These are phyloP conservation scores for Dioctria rufipes DNA, from an alignment of 2,888 invertebrate species.

Conservation along the genomic window DNA sequence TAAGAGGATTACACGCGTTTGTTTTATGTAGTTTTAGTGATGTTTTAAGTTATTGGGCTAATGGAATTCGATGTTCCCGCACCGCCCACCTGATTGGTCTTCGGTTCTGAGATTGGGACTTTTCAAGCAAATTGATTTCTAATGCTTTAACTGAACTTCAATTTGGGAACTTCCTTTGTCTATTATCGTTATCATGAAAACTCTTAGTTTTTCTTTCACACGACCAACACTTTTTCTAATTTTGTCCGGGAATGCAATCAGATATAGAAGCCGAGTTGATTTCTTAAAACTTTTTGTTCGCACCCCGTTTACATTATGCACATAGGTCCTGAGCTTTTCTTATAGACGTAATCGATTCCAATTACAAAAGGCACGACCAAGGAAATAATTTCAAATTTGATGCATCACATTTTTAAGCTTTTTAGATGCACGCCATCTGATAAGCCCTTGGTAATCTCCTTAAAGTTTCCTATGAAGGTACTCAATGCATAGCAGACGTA, in stretches of 20 bases:
- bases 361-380: conserved; percentile 63
- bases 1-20: conserved; percentile 52
- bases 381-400: conserved; percentile 59
- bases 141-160: too few relatives aligned
- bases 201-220: conserved; percentile 17
- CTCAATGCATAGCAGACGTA: conserved; percentile 6
- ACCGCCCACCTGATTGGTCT: conserved; percentile 46
- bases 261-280: not conserved
- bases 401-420: conserved; percentile 58
- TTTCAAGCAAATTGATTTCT: conserved; percentile 7
- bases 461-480: conserved; percentile 53
- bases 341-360: conserved; percentile 62
- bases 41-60: conserved; percentile 51
- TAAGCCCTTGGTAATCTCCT: conserved; percentile 59
- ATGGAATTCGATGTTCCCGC: conserved; percentile 46
- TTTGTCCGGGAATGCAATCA: conserved; percentile 33
- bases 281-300: not conserved
- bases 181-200: too few relatives aligned
- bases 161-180: too few relatives aligned
- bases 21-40: conserved; percentile 46
- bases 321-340: not conserved
- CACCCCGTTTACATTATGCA: not conserved
- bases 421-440: conserved; percentile 63
- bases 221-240: conserved; percentile 25
- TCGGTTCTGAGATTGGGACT: not conserved